Evolutionary conservation across 2,888 invertebrate genomes (phyloP).

Genomic region (Lathronympha strigana): DNA sequence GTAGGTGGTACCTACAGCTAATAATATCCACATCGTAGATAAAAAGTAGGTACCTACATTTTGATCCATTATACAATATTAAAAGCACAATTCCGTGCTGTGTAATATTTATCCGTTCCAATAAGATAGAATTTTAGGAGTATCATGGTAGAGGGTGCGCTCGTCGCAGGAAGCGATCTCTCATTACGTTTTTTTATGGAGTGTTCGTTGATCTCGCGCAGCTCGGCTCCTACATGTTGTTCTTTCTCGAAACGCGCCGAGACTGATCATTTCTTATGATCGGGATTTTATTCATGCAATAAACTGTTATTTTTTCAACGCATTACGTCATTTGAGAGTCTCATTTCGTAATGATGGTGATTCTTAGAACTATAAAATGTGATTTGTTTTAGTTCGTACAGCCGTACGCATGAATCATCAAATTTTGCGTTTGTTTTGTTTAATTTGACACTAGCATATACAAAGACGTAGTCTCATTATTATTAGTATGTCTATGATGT

Average conservation of each 20-base stretch:
- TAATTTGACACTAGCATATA: conserved; percentile 6
- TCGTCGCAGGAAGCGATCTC: conserved; percentile 80
- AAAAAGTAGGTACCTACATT: neutral
- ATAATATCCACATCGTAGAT: neutral
- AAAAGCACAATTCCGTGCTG: neutral
- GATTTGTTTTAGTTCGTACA: neutral
- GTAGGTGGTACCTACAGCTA: no score
- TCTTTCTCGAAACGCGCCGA: conserved; percentile 29
- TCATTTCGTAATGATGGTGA: neutral
- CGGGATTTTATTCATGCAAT: conserved; percentile 25
- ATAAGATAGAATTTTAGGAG: conserved; percentile 41
- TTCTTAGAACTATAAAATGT: conserved; percentile 17
- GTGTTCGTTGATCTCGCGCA: conserved; percentile 74
- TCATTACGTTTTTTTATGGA: conserved; percentile 81
- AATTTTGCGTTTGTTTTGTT: conserved; percentile 15
- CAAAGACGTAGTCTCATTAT: conserved; percentile 7
- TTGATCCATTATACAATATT: neutral
- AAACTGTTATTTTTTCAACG: conserved; percentile 35
- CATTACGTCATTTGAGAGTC: conserved; percentile 50
- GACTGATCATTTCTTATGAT: conserved; percentile 31
- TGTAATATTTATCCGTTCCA: neutral
- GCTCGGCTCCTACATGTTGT: conserved; percentile 41
- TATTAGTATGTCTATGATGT: conserved; percentile 5
- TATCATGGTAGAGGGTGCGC: conserved; percentile 57
- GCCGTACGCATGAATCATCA: neutral